Percentiles rank a stretch among this genome's conserved stretches.
Conservation (phyloP, 2,888 invertebrate genomes). For the Chrysolina americana region DNA sequence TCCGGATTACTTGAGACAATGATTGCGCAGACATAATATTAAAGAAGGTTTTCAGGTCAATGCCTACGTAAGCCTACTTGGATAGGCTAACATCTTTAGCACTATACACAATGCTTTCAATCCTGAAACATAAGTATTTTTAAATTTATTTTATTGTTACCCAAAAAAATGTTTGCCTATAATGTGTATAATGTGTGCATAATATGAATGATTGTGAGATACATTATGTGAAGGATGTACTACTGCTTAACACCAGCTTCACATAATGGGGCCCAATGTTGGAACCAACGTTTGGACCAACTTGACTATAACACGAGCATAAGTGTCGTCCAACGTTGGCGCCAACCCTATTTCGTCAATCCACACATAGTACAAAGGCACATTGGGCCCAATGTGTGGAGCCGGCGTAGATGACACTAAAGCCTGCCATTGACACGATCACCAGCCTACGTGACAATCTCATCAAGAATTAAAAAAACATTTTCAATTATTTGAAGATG, state of each 20-base stretch:
- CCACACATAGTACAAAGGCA: background rate
- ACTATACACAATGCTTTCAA: constrained; percentile 11
- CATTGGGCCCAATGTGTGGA: background rate
- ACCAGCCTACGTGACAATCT: background rate
- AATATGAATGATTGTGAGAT: background rate
- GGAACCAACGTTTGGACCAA: background rate
- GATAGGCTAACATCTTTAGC: constrained; percentile 14
- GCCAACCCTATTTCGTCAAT: background rate
- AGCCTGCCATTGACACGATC: background rate
- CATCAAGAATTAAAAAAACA: constrained; percentile 12
- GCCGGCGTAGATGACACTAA: too few relatives aligned
- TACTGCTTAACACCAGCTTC: background rate
- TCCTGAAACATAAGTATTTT: constrained; percentile 1
- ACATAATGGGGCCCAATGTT: background rate
- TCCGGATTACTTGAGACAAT: constrained; percentile 29
- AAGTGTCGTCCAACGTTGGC: background rate
- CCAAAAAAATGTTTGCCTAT: background rate
- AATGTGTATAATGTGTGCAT: too few relatives aligned
- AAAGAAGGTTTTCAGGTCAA: background rate
- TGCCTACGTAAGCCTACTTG: constrained; percentile 22
- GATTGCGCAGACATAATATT: constrained; percentile 24
- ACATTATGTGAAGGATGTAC: constrained; percentile 4
- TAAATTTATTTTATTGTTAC: background rate
- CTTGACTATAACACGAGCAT: constrained; percentile 6
- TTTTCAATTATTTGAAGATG: constrained; percentile 8